These are phyloP conservation scores for Morpho deidamia DNA, from an alignment of 2,888 invertebrate species.

Conservation along the genomic window DNA sequence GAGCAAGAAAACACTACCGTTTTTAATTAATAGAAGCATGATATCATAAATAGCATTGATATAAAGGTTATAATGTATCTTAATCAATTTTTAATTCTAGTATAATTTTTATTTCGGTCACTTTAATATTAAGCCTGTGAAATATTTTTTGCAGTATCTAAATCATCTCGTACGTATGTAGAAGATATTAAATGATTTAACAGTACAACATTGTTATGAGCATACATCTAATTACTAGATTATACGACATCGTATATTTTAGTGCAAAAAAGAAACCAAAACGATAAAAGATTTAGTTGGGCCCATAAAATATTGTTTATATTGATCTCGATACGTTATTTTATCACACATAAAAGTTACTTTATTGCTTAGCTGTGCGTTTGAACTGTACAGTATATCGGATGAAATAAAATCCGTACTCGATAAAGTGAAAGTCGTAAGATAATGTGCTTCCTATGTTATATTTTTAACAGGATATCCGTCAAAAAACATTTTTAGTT, in stretches of 20 bases:
- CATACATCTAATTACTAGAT: neutral
- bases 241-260: neutral
- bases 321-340: slow-evolving; percentile 60
- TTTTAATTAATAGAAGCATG: too few species aligned
- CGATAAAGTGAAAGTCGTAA: slow-evolving; percentile 2
- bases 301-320: slow-evolving; percentile 73
- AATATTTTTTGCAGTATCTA: neutral
- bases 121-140: neutral
- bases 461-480: neutral
- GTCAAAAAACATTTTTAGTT: too few species aligned
- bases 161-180: too few species aligned
- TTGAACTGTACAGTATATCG: slow-evolving; percentile 51
- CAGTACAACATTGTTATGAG: neutral
- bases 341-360: slow-evolving; percentile 66
- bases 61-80: too few species aligned
- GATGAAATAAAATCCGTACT: slow-evolving; percentile 11
- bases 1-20: too few species aligned
- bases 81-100: too few species aligned
- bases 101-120: too few species aligned
- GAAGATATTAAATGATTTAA: neutral
- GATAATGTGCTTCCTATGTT: neutral
- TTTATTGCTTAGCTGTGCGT: slow-evolving; percentile 57
- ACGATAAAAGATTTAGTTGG: slow-evolving; percentile 60
- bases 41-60: too few species aligned
- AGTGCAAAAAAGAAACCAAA: slow-evolving; percentile 5